Conservation (phyloP, 2,113 vertebrate species). For the Hemichromis elongatus region DNA sequence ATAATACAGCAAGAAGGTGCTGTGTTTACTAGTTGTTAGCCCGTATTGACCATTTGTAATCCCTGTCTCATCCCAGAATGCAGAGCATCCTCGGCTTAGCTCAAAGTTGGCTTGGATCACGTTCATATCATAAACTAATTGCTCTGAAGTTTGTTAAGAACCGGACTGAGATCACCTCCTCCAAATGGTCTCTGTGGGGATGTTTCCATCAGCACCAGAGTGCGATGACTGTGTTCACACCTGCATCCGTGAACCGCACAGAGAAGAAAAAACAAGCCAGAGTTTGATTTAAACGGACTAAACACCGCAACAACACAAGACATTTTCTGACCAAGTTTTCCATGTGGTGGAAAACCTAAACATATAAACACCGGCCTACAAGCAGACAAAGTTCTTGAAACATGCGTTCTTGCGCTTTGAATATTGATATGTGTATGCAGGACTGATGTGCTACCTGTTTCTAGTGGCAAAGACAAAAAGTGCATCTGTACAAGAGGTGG, state of each 20-base stretch:
- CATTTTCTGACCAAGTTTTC: background rate
- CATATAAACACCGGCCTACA: background rate
- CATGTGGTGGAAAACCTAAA: background rate
- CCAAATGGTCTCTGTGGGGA: background rate
- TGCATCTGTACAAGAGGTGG: background rate
- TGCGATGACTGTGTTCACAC: background rate
- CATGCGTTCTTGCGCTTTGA: background rate
- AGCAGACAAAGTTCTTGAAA: accelerated
- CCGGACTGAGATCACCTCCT: background rate
- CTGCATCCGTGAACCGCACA: background rate
- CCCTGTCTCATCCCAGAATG: background rate
- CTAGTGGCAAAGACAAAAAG: background rate
- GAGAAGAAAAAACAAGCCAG: background rate
- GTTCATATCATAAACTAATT: background rate
- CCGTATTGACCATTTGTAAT: background rate
- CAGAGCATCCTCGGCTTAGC: background rate
- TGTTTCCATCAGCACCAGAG: background rate
- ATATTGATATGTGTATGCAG: accelerated
- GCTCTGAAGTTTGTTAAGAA: background rate
- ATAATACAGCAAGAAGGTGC: background rate
- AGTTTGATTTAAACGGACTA: background rate
- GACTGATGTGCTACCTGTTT: background rate
- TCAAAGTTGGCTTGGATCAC: background rate
- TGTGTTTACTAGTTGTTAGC: background rate
- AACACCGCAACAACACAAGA: background rate